A percentile compares a stretch with the other conserved stretches of the same genome.
These are phyloP conservation scores for Standfussiana lucernea DNA, from an alignment of 2,888 invertebrate genomes.

Conservation along the genomic window DNA sequence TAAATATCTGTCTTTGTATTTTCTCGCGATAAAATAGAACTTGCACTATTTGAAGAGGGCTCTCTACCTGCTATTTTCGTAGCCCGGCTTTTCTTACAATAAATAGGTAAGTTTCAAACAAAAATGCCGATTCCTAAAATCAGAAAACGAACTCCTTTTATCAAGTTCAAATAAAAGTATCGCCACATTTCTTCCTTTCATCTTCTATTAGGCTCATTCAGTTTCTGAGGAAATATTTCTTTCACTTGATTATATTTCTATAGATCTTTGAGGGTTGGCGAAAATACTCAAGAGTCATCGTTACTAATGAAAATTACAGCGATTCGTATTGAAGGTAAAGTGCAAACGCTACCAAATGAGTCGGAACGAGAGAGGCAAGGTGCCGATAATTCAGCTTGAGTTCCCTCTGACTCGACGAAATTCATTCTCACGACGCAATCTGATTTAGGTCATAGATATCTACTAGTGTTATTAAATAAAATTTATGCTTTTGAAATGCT, in stretches of 20 bases:
- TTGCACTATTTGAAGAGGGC: constrained; percentile 25
- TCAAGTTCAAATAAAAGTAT: constrained; percentile 55
- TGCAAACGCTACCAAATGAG: constrained; percentile 84
- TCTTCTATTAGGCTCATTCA: constrained; percentile 60
- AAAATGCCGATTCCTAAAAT: constrained; percentile 49
- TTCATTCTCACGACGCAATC: constrained; percentile 79
- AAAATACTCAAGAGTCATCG: constrained; percentile 67
- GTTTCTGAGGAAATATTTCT: constrained; percentile 60
- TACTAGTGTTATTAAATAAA: constrained; percentile 74
- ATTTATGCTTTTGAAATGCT: constrained; percentile 66
- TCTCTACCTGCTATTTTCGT: constrained; percentile 26
- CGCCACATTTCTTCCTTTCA: constrained; percentile 59
- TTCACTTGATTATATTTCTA: constrained; percentile 63
- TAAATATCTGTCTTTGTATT: constrained; percentile 49
- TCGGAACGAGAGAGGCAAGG: constrained; percentile 79
- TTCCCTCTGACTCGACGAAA: constrained; percentile 79
- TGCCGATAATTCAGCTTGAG: constrained; percentile 82
- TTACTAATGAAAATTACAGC: constrained; percentile 78
- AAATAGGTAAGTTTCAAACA: constrained; percentile 22
- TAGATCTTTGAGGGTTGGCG: constrained; percentile 63
- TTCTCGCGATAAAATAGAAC: constrained; percentile 38
- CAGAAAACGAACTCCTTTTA: constrained; percentile 53
- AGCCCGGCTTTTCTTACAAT: constrained; percentile 13
- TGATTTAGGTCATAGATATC: constrained; percentile 80
- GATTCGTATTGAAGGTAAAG: constrained; percentile 79